These are phyloP conservation scores for Psittacula echo DNA, from an alignment of 2,797 vertebrate species.

Conservation along the genomic window DNA sequence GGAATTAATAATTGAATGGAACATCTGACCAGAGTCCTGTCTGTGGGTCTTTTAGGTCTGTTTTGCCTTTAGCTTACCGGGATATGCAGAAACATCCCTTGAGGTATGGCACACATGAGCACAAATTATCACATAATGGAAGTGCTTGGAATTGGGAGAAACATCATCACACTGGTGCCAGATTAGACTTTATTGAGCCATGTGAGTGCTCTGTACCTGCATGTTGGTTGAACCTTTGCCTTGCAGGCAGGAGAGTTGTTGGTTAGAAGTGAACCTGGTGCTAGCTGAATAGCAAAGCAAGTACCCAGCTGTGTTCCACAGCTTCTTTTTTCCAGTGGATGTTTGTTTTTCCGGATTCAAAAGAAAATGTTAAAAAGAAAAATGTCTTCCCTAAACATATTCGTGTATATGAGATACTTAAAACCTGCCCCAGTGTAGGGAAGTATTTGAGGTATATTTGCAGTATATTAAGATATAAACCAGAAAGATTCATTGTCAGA, in stretches of 20 bases:
- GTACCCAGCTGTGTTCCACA: not conserved
- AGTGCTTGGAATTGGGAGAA: not conserved
- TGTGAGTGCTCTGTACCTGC: not conserved
- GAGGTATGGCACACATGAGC: rapidly evolving
- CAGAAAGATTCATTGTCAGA: not conserved
- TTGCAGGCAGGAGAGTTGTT: not conserved
- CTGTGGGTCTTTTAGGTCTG: not conserved
- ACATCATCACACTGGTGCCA: not conserved
- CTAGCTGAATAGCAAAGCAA: not conserved
- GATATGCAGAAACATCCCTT: not conserved
- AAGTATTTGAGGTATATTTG: not conserved
- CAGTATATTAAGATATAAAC: not conserved
- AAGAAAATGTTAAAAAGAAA: not conserved
- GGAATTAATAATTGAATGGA: constrained; percentile 7
- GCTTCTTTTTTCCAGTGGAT: not conserved
- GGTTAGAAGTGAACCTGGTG: not conserved
- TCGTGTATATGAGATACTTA: not conserved
- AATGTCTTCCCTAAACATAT: not conserved
- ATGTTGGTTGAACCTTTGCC: not conserved
- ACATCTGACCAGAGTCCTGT: not conserved
- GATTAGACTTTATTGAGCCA: not conserved
- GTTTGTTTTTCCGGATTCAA: not conserved
- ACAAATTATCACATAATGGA: not conserved
- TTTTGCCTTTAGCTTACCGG: not conserved
- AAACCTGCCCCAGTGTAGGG: not conserved